Evolutionary conservation across 2,113 vertebrate species (phyloP).

Genomic region (Myotis davidii): DNA sequence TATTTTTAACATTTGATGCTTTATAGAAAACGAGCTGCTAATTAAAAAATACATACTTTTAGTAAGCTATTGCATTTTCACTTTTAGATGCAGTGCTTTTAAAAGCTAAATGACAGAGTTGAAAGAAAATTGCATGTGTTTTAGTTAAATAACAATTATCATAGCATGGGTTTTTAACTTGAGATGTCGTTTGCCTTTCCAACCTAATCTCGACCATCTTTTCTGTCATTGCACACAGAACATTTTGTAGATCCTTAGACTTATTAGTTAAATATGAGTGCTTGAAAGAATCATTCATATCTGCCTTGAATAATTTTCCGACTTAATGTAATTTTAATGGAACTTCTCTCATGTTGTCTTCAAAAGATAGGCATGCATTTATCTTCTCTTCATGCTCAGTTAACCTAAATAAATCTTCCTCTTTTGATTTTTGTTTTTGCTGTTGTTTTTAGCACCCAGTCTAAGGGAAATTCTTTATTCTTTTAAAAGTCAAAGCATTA

Average conservation of each 20-base stretch:
- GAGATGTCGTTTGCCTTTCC: slow-evolving; percentile 53
- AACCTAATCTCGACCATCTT: slow-evolving; percentile 42
- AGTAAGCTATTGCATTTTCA: slow-evolving; percentile 43
- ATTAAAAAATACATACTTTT: slow-evolving; percentile 51
- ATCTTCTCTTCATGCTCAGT: slow-evolving; percentile 21
- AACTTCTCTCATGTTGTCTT: slow-evolving; percentile 30
- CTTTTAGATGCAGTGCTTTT: slow-evolving; percentile 51
- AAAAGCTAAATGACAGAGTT: slow-evolving; percentile 71
- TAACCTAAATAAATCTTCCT: slow-evolving; percentile 34
- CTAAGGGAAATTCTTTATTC: slow-evolving; percentile 51
- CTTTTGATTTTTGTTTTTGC: slow-evolving; percentile 51
- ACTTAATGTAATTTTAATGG: slow-evolving; percentile 53
- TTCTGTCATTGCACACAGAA: slow-evolving; percentile 31
- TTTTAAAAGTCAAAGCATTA: slow-evolving; percentile 41
- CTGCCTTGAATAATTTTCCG: slow-evolving; percentile 49
- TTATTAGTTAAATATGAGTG: slow-evolving; percentile 57
- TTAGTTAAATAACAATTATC: slow-evolving; percentile 76
- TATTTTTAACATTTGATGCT: slow-evolving; percentile 71
- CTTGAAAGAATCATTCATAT: slow-evolving; percentile 53
- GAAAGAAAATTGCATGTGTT: slow-evolving; percentile 75
- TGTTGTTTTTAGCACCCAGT: slow-evolving; percentile 11
- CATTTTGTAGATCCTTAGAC: slow-evolving; percentile 47
- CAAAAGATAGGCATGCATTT: slow-evolving; percentile 22
- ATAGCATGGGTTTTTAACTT: slow-evolving; percentile 58
- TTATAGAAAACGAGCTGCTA: slow-evolving; percentile 73